Evolutionary conservation across 2,888 invertebrate species (phyloP).

Genomic region (Creontiades dilutus): DNA sequence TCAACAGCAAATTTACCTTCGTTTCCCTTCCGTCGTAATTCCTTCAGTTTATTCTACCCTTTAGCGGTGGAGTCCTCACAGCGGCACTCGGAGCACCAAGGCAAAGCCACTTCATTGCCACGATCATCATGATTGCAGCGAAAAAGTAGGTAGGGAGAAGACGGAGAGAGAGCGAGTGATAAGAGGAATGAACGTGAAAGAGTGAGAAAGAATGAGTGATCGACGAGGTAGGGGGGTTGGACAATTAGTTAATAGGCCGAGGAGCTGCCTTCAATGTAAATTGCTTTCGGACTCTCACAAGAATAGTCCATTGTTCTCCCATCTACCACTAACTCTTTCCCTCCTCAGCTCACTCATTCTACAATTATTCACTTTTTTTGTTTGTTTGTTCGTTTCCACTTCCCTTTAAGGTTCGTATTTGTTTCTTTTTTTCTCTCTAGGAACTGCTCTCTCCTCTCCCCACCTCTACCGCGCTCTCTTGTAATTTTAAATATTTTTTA

Average conservation of each 20-base stretch:
- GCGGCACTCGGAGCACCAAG: neutral
- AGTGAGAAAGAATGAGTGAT: too few species aligned
- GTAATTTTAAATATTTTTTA: slow-evolving; percentile 17
- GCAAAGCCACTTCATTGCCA: slow-evolving; percentile 14
- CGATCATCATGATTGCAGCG: slow-evolving; percentile 24
- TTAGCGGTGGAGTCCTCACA: neutral
- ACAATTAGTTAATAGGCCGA: slow-evolving; percentile 55
- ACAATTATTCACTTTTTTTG: slow-evolving; percentile 45
- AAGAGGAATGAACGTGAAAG: too few species aligned
- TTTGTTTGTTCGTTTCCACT: neutral
- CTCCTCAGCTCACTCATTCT: slow-evolving; percentile 16
- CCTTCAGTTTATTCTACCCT: neutral
- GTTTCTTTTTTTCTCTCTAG: neutral
- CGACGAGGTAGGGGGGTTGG: neutral
- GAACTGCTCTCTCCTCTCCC: neutral
- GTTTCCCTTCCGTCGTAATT: neutral
- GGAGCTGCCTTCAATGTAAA: slow-evolving; percentile 20
- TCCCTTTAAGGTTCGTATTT: neutral
- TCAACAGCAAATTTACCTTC: neutral
- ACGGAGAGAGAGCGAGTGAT: neutral
- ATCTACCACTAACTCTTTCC: slow-evolving; percentile 30
- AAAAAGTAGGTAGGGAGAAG: neutral
- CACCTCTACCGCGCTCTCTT: neutral
- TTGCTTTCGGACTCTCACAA: neutral
- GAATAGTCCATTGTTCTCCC: slow-evolving; percentile 43